A percentile compares a stretch with the other conserved stretches of the same genome.
These are phyloP conservation scores for Zoanthus gigantus DNA, from an alignment of 92 coral and sea anemone species.

Conservation along the genomic window DNA sequence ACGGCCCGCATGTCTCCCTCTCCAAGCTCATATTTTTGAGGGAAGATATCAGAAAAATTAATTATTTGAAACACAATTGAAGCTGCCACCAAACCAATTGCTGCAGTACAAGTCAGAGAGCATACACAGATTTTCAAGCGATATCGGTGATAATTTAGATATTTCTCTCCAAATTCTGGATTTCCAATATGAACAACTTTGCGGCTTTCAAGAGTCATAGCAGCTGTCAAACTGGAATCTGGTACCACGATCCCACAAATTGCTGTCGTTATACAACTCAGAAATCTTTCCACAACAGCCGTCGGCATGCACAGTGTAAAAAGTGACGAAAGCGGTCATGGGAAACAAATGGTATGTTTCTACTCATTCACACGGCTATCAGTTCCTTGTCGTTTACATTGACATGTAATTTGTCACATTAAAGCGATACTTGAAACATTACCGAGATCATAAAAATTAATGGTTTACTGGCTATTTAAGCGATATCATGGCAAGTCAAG, in stretches of 20 bases:
- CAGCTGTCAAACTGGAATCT: slow-evolving; percentile 23
- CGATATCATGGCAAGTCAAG: slow-evolving; percentile 6
- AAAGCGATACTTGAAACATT: slow-evolving; percentile 26
- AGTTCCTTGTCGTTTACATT: slow-evolving; percentile 10
- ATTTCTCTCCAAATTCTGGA: slow-evolving; percentile 32
- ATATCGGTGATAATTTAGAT: slow-evolving; percentile 65
- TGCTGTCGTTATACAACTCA: slow-evolving; percentile 14
- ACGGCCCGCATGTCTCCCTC: slow-evolving; percentile 82
- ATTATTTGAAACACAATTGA: slow-evolving; percentile 76
- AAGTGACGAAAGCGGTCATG: slow-evolving; percentile 40
- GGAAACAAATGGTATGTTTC: slow-evolving; percentile 41
- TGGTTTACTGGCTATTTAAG: slow-evolving; percentile 12
- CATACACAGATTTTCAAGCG: slow-evolving; percentile 79
- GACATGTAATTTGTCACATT: slow-evolving; percentile 18
- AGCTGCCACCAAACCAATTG: slow-evolving; percentile 64
- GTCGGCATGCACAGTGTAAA: neutral
- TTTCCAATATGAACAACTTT: slow-evolving; percentile 33
- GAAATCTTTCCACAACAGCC: neutral
- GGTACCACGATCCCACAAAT: neutral
- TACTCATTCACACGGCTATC: slow-evolving; percentile 36
- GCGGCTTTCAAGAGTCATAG: slow-evolving; percentile 35
- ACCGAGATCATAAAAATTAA: slow-evolving; percentile 22
- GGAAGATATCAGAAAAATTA: slow-evolving; percentile 74
- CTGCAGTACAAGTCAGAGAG: slow-evolving; percentile 67
- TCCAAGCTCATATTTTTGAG: slow-evolving; percentile 74